phyloP scores from a whole-genome alignment of 2,888 invertebrate species.

The Rhingia rostrata region DNA sequence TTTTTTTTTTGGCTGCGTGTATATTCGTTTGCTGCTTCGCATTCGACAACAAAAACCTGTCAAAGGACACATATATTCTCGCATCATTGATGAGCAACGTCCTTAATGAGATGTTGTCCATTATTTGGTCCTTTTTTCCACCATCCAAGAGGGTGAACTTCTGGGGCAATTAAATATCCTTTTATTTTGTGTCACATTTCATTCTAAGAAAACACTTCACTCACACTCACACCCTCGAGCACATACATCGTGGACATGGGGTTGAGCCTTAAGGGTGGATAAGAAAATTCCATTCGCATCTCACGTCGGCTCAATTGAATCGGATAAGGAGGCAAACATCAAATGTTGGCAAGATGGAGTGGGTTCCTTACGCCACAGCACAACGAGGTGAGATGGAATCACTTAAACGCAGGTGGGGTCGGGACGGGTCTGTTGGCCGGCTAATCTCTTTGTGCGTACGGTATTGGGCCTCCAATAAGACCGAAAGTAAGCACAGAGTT shows the following conservation, averaged over 20 bases:
- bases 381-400: slow-evolving; percentile 45
- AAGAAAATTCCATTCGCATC: slow-evolving; percentile 69
- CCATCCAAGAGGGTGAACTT: slow-evolving; percentile 33
- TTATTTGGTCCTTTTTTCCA: slow-evolving; percentile 62
- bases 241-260: neutral
- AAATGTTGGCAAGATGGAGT: slow-evolving; percentile 17
- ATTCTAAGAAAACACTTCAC: slow-evolving; percentile 73
- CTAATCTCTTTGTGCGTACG: slow-evolving; percentile 56
- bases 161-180: slow-evolving; percentile 76
- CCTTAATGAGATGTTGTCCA: slow-evolving; percentile 81
- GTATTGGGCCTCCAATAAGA: slow-evolving; percentile 47
- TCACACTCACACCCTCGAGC: neutral
- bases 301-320: slow-evolving; percentile 74
- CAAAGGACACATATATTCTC: slow-evolving; percentile 77
- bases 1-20: slow-evolving; percentile 27
- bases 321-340: slow-evolving; percentile 69
- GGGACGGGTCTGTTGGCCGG: neutral
- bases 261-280: slow-evolving; percentile 2
- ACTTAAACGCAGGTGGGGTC: slow-evolving; percentile 65
- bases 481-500: slow-evolving; percentile 66
- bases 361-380: slow-evolving; percentile 23
- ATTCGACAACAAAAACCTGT: slow-evolving; percentile 77
- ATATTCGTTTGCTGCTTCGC: slow-evolving; percentile 55
- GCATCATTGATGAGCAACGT: slow-evolving; percentile 80
- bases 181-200: slow-evolving; percentile 80